phyloP scores from a whole-genome alignment of 2,797 vertebrate genomes.

The Coendou prehensilis region DNA sequence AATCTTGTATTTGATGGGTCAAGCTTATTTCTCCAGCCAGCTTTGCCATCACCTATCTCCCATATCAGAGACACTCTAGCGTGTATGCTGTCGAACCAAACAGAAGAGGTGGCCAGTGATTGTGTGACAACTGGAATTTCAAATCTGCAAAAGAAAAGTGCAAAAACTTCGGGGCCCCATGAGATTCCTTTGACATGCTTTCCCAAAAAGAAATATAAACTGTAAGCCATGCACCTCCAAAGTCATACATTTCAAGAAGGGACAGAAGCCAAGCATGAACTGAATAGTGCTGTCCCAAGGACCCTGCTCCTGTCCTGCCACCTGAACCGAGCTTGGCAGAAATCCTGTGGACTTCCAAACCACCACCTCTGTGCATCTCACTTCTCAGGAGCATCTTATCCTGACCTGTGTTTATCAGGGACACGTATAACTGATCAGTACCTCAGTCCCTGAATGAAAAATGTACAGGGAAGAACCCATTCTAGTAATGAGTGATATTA shows the following conservation, averaged over 20 bases:
- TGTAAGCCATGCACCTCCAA: constrained; percentile 93
- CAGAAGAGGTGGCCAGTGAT: constrained; percentile 82
- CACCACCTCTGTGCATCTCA: constrained; percentile 83
- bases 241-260: constrained; percentile 92
- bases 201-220: constrained; percentile 94
- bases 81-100: constrained; percentile 84
- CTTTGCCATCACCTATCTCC: too few relatives aligned
- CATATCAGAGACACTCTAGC: constrained; percentile 57
- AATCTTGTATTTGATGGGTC: too few relatives aligned
- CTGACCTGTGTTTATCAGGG: constrained; percentile 98
- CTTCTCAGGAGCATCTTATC: constrained; percentile 94
- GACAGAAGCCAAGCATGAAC: constrained; percentile 87
- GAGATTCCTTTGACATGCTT: constrained; percentile 95
- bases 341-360: constrained; percentile 94
- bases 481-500: constrained; percentile 98
- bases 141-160: constrained; percentile 85
- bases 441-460: constrained; percentile 98
- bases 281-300: constrained; percentile 87
- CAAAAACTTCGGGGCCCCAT: constrained; percentile 89
- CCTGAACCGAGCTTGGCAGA: constrained; percentile 88
- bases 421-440: constrained; percentile 99
- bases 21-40: too few relatives aligned
- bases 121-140: constrained; percentile 86
- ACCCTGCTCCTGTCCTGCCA: constrained; percentile 86
- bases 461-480: constrained; percentile 98